Base-by-base conservation (phyloP, 2,888 invertebrate species). In the Morpho helenor region DNA sequence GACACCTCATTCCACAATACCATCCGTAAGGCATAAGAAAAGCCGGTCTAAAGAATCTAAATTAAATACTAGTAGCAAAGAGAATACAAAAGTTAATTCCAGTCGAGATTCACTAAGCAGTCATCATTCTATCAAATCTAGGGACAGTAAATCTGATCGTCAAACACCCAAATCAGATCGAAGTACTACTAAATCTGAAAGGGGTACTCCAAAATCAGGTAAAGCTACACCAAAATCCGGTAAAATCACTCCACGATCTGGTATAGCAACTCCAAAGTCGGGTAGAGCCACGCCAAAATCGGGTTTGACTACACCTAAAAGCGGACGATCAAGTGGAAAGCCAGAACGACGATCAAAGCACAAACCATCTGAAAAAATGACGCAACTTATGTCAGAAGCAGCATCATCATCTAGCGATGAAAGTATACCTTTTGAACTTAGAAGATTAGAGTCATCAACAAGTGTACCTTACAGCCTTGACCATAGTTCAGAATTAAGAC, bases 391-490 rank as follows among this genome's bases (percentile, higher is more conserved):
- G 87, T 91, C 91, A 39, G 91, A 90, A 70, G 92, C 92, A 0
- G 92, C 93, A 60, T 92, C 93, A 16, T 92, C 92, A 48, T 93
- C 93, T 2, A 93, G 93, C 65, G 91, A 92, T 64, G 90, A 93
- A 63, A 93, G 91, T 70, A 84, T 91, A 70, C 91, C 91, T 9
- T 87, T 87, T 66, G 87, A 87, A 68, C 66, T 89, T 7, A 84
- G 89, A 68, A 80, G 91, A 65, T 73, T 92, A 61, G 92, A 92
- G 67, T 83, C 93, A 57, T 94, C 94, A 58, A 84, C 91, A 5
- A 94, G 94, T 72, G 93, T 94, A 41, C 94, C 94, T 3, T 93
- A 93, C 62, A 93, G 93, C 59, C 82, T 94, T 50, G 91, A 88
- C 64, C 89, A 89, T 46, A 87, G 90, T 3, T 83, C 87, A 52